These are phyloP conservation scores for Drosophila lowei DNA, from an alignment of 1,140 invertebrate species.

Conservation along the genomic window DNA sequence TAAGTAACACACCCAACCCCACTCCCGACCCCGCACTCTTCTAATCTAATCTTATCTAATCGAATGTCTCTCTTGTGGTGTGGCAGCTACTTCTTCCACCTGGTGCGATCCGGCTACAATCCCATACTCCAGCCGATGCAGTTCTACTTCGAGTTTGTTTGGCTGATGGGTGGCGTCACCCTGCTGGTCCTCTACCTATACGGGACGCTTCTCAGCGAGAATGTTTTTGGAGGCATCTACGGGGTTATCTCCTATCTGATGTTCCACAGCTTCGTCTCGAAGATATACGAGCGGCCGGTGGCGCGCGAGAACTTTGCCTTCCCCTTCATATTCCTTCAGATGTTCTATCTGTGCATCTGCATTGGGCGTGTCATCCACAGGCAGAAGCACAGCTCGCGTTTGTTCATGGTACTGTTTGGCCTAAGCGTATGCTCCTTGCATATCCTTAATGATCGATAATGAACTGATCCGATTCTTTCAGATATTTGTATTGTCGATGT, in stretches of 20 bases:
- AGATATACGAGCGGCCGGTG: conserved; percentile 76
- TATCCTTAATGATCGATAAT: neutral
- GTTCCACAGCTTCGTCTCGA: conserved; percentile 79
- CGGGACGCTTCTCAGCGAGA: conserved; percentile 74
- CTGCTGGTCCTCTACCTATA: conserved; percentile 78
- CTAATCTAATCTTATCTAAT: conserved; percentile 3
- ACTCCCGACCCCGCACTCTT: neutral
- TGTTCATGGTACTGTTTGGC: conserved; percentile 55
- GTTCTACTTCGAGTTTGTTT: conserved; percentile 81
- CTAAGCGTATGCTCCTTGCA: too few species aligned
- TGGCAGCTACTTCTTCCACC: conserved; percentile 70
- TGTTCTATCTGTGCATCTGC: conserved; percentile 77
- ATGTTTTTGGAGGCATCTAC: conserved; percentile 78
- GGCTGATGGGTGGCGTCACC: conserved; percentile 79
- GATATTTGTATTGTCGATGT: conserved; percentile 68
- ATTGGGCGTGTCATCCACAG: conserved; percentile 61
- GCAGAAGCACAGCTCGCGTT: conserved; percentile 53
- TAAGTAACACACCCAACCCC: conserved; percentile 36
- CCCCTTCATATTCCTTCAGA: conserved; percentile 79
- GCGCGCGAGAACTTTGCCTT: conserved; percentile 82
- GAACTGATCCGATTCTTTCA: conserved; percentile 16
- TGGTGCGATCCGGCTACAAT: conserved; percentile 64
- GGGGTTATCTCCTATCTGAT: conserved; percentile 80
- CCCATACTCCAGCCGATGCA: conserved; percentile 74
- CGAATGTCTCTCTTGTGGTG: too few species aligned